Evolutionary conservation across 2,797 vertebrate species (phyloP).

Genomic region (Onychomys torridus): DNA sequence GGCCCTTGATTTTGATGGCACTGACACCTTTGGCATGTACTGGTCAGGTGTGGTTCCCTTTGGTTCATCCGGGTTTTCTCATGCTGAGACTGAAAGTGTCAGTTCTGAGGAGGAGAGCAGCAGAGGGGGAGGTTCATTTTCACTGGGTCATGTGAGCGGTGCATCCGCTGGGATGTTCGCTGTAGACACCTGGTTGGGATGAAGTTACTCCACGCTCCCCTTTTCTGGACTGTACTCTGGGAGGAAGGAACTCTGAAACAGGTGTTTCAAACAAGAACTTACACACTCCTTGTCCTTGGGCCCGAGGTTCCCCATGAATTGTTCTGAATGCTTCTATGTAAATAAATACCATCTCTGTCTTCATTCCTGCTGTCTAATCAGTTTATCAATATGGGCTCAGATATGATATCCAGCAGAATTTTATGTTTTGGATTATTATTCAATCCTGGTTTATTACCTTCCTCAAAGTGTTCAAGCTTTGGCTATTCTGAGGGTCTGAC

Average conservation of each 20-base stretch:
- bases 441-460: neutral
- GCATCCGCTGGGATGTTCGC: neutral
- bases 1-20: constrained; percentile 6
- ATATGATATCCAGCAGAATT: neutral
- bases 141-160: neutral
- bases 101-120: neutral
- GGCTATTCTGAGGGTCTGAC: neutral
- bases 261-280: neutral
- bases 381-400: neutral
- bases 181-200: neutral
- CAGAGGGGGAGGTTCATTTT: neutral
- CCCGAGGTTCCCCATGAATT: neutral
- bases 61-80: neutral
- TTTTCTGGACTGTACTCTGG: neutral
- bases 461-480: neutral
- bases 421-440: neutral
- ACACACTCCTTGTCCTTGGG: neutral
- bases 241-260: neutral
- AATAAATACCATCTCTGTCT: neutral
- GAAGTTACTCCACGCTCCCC: neutral
- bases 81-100: neutral
- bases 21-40: neutral
- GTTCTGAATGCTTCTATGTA: neutral
- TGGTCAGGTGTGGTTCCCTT: neutral
- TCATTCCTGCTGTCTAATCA: neutral